phyloP scores from a whole-genome alignment of 2,113 vertebrate genomes.

The Passer montanus region DNA sequence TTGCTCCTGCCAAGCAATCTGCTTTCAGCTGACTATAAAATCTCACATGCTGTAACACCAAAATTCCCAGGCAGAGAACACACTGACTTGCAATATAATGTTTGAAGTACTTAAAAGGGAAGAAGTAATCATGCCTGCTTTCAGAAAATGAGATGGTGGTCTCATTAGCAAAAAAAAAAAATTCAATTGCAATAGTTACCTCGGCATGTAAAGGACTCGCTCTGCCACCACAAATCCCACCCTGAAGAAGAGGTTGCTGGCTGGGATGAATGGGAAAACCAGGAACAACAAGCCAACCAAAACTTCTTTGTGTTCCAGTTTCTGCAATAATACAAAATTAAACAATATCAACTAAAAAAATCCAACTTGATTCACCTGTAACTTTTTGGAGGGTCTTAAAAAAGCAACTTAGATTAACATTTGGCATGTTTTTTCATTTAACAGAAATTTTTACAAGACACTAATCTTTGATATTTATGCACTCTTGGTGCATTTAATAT shows the following conservation, averaged over 20 bases:
- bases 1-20: constrained; percentile 33
- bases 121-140: constrained; percentile 3
- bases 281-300: constrained; percentile 91
- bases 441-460: not conserved
- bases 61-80: constrained; percentile 29
- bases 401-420: not conserved
- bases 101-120: not conserved
- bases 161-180: constrained; percentile 42
- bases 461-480: not conserved
- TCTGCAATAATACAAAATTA: constrained; percentile 81
- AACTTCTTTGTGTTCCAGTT: constrained; percentile 85
- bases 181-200: constrained; percentile 77
- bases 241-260: constrained; percentile 98
- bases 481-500: not conserved
- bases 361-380: constrained; percentile 2
- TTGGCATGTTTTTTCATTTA: not conserved
- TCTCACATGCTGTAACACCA: not conserved
- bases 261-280: constrained; percentile 95
- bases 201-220: constrained; percentile 98
- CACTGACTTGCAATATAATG: not conserved
- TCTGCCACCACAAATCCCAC: constrained; percentile 98
- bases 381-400: not conserved
- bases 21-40: not conserved
- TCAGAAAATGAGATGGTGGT: constrained; percentile 7
- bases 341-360: constrained; percentile 58